These are phyloP conservation scores for Actinostola sp. DNA, from an alignment of 92 coral and sea anemone species.

Conservation along the genomic window DNA sequence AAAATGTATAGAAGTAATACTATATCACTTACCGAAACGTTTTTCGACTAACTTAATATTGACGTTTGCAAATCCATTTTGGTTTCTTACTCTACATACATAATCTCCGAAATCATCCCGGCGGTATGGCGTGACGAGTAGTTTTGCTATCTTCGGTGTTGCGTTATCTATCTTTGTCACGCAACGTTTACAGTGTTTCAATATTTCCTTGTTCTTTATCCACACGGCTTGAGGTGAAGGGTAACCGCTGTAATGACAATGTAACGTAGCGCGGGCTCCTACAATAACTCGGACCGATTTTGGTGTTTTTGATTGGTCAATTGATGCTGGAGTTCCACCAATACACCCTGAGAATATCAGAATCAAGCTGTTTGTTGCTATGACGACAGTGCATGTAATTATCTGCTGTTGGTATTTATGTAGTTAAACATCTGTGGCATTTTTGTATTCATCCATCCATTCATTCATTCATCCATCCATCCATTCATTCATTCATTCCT, in stretches of 20 bases:
- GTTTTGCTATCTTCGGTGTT: conserved; percentile 46
- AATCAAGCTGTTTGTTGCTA: no score
- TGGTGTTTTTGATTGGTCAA: conserved; percentile 43
- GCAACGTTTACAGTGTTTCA: conserved; percentile 57
- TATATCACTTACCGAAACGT: conserved; percentile 7
- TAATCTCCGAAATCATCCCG: conserved; percentile 75
- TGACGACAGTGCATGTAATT: no score
- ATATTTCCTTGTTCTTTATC: conserved; percentile 58
- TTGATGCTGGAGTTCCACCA: conserved; percentile 22
- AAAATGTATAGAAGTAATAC: not conserved
- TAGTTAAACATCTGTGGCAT: no score
- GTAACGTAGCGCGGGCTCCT: conserved; percentile 52
- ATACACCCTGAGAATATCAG: not conserved
- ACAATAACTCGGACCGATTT: conserved; percentile 12
- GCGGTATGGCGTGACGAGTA: conserved; percentile 77
- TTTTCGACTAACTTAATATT: conserved; percentile 44
- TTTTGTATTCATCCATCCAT: no score
- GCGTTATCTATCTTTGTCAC: conserved; percentile 61
- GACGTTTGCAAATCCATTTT: conserved; percentile 64
- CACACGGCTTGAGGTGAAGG: conserved; percentile 66
- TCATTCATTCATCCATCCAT: no score
- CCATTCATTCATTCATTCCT: no score
- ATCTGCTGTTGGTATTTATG: no score
- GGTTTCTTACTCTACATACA: conserved; percentile 69
- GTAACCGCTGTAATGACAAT: conserved; percentile 55